Base-by-base conservation (phyloP, 1,140 invertebrate species). In the Trypoxylus dichotomus region DNA sequence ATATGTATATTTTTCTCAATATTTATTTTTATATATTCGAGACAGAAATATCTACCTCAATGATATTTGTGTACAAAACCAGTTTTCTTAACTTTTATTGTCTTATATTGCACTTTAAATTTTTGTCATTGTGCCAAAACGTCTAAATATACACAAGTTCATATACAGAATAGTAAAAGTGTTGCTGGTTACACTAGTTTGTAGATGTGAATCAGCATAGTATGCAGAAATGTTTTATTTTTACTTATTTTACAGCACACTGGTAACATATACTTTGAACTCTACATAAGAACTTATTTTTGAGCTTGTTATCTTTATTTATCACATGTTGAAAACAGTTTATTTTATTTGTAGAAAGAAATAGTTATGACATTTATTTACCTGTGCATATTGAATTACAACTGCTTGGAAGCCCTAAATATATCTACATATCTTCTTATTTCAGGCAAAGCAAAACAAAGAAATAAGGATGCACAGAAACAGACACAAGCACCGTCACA, bases 381-480 rank as follows among this genome's bases (percentile, higher is more conserved):
- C 37, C 37, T 41, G 37, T 41, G 11, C 37, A 41, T 41, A 41
- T 6, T 41, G 37, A 6, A 41, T 41, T 41, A 41, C 37, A 47
- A 15, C 43, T 6, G 32, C 10, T 37, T 37, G 10, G 10, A 58
- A 71, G 19, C 25, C 1, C 3, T 27, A 24, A 71, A 7, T 71
- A 6, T 32, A 41, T 32, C 27, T 73, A 37, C 19, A 32, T 37
- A 21, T 73, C 41, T 72, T 79, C 76, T 81, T 80, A 60, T 82
- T 83, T n/a, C 75, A 85, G 84, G 81, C 76, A 85, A 85, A 84
- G 77, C 81, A 15, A 85, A 84, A 79, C 80, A 81, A 32, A 77
- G 75, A 21, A 76, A 60, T 74, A 79, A 79, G 68, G 79, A 80
- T 75, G 54, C 27, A 10, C 76, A 78, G 68, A 81, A 79, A 76